Conservation (phyloP, 2,888 invertebrate species). For the Xanthorhoe spadicearia region DNA sequence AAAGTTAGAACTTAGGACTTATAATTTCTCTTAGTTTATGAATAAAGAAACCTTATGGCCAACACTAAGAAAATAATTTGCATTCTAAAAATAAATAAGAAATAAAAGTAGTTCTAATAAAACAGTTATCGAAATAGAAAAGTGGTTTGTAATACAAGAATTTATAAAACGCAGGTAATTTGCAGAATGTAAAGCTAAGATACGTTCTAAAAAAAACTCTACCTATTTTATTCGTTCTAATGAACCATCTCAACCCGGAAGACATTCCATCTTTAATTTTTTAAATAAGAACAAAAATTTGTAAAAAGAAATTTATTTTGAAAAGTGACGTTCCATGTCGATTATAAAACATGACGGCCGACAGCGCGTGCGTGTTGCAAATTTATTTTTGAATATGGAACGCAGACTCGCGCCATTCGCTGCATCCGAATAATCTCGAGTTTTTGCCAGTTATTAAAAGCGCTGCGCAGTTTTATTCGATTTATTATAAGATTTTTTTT, state of each 20-base stretch:
- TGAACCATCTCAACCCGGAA: no score
- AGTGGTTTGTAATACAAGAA: not conserved
- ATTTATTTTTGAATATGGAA: slow-evolving; percentile 85
- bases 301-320: slow-evolving; percentile 48
- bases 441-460: slow-evolving; percentile 60
- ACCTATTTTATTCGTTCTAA: no score
- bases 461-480: slow-evolving; percentile 21
- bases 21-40: not conserved
- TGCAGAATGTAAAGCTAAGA: not conserved
- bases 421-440: slow-evolving; percentile 70
- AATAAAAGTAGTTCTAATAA: not conserved
- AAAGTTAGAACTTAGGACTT: not conserved
- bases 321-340: slow-evolving; percentile 65
- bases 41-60: not conserved
- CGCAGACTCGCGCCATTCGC: slow-evolving; percentile 82
- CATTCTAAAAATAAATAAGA: not conserved
- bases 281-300: slow-evolving; percentile 4
- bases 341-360: slow-evolving; percentile 78
- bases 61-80: not conserved
- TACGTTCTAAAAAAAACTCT: no score
- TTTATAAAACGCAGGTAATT: not conserved
- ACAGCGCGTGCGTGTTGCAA: slow-evolving; percentile 73
- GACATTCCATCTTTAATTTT: not conserved
- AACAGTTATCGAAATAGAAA: not conserved
- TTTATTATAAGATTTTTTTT: slow-evolving; percentile 7